These are phyloP conservation scores for Xylophagus ater DNA, from an alignment of 2,888 invertebrate species.

Conservation along the genomic window DNA sequence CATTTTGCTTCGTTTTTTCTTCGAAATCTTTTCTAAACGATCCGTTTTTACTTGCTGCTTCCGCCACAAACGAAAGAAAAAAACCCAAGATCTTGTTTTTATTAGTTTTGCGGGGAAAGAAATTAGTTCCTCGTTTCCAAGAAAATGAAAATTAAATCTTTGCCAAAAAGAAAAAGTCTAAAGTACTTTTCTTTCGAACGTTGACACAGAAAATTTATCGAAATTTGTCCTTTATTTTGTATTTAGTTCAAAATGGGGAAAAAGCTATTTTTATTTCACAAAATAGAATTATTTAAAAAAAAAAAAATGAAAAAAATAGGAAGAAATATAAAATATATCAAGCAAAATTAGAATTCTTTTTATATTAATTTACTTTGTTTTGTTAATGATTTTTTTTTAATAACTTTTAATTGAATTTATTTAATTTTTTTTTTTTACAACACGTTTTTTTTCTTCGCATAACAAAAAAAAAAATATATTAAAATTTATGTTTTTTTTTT, in stretches of 20 bases:
- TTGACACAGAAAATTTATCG: too few species aligned
- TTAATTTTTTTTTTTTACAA: neutral
- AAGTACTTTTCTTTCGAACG: too few species aligned
- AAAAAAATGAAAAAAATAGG: too few species aligned
- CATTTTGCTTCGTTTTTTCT: constrained; percentile 23
- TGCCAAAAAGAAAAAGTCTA: too few species aligned
- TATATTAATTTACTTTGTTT: neutral
- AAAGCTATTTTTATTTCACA: too few species aligned
- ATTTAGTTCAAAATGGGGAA: too few species aligned
- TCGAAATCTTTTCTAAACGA: constrained; percentile 14
- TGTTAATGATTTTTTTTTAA: neutral
- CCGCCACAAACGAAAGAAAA: constrained; percentile 23
- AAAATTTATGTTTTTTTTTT: neutral
- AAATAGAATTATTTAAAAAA: too few species aligned
- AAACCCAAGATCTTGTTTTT: constrained; percentile 18
- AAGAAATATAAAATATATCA: too few species aligned
- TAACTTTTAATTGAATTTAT: neutral
- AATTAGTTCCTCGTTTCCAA: too few species aligned
- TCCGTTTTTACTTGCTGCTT: constrained; percentile 17
- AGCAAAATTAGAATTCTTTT: neutral
- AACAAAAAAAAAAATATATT: neutral
- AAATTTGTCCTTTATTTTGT: too few species aligned
- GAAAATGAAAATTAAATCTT: too few species aligned
- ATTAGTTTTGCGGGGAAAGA: constrained; percentile 21
- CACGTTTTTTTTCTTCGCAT: neutral